These are phyloP conservation scores for Oscheius sp. DNA, from an alignment of 2,888 invertebrate species.

Conservation along the genomic window DNA sequence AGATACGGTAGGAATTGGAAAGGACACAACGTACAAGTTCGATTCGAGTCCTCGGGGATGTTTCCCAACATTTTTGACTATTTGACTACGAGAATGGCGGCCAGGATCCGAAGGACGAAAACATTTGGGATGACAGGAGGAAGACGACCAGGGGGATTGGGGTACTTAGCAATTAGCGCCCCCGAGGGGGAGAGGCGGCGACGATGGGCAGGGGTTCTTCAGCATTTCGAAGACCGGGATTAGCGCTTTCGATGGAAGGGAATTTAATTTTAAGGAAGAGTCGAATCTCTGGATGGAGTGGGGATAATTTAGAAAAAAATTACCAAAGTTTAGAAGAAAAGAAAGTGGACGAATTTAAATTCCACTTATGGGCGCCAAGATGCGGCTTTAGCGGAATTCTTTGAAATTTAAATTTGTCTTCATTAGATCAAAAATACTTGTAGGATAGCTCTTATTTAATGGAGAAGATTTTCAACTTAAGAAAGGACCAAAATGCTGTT, in stretches of 20 bases:
- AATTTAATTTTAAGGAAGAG: no score
- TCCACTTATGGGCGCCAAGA: no score
- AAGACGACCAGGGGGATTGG: conserved; percentile 1
- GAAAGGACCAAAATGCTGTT: not conserved
- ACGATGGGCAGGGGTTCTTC: not conserved
- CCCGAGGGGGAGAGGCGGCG: not conserved
- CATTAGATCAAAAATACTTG: no score
- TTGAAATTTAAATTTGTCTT: no score
- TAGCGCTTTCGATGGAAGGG: conserved; percentile 10
- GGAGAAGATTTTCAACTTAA: not conserved
- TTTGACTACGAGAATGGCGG: no score
- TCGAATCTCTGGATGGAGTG: no score
- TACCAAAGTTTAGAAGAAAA: no score
- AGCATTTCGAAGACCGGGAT: conserved; percentile 9
- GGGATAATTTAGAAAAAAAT: not conserved
- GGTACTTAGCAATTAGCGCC: conserved; percentile 34
- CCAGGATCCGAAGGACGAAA: not conserved
- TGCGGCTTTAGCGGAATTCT: no score
- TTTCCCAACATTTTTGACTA: not conserved
- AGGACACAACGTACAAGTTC: conserved; percentile 1
- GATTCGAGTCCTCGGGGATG: not conserved
- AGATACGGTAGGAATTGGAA: not conserved
- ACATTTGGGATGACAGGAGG: conserved; percentile 2
- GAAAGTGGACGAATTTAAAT: no score
- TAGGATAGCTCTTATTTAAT: no score